These are phyloP conservation scores for Procavia capensis DNA, from an alignment of 2,113 vertebrate genomes.

Conservation along the genomic window DNA sequence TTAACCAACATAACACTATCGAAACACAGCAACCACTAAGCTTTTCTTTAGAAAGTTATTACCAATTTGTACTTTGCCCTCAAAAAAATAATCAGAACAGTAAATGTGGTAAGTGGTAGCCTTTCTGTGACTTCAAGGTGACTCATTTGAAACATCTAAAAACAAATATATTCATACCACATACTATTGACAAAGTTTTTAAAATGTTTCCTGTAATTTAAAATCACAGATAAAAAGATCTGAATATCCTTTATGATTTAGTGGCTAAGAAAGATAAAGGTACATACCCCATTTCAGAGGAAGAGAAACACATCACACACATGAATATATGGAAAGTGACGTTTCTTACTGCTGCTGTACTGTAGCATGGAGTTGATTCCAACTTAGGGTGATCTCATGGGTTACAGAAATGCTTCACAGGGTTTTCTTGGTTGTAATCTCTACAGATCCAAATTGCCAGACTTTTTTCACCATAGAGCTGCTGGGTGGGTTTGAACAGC, in stretches of 20 bases:
- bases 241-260: slow-evolving; percentile 56
- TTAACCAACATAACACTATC: slow-evolving; percentile 57
- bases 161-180: slow-evolving; percentile 85
- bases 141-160: slow-evolving; percentile 89
- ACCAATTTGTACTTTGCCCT: slow-evolving; percentile 78
- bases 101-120: slow-evolving; percentile 88
- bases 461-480: not conserved
- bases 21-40: slow-evolving; percentile 64
- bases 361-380: not conserved
- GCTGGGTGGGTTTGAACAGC: not conserved
- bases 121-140: slow-evolving; percentile 88
- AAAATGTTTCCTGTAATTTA: slow-evolving; percentile 89
- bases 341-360: not conserved
- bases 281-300: slow-evolving; percentile 29
- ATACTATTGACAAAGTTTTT: slow-evolving; percentile 82
- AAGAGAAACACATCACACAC: not conserved
- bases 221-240: slow-evolving; percentile 83
- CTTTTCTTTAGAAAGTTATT: slow-evolving; percentile 66
- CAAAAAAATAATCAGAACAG: slow-evolving; percentile 85
- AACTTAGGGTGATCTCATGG: not conserved
- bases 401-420: not conserved
- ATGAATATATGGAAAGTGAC: not conserved
- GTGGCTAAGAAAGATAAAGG: slow-evolving; percentile 59
- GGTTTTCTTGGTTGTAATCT: not conserved
- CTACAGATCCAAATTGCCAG: not conserved